phyloP scores from a whole-genome alignment of 2,797 vertebrate genomes.

The Silurus aristotelis region DNA sequence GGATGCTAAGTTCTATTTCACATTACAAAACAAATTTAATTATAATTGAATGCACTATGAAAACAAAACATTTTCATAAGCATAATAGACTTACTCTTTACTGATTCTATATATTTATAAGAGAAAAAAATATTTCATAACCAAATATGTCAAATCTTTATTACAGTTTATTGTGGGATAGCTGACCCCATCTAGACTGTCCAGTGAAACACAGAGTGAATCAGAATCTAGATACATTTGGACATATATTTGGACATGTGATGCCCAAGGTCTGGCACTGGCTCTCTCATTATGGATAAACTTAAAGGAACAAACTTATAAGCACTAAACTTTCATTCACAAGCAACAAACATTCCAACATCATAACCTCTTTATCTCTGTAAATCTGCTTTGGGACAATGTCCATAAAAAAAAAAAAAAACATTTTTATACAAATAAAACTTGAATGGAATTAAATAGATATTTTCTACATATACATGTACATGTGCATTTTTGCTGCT shows the following conservation, averaged over 20 bases:
- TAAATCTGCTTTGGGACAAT: no score
- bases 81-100: background rate
- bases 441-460: background rate
- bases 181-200: constrained; percentile 10
- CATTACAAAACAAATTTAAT: no score
- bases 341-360: no score
- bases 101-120: background rate
- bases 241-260: no score
- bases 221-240: background rate
- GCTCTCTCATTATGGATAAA: no score
- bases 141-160: background rate
- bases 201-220: background rate
- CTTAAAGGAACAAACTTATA: no score
- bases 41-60: no score
- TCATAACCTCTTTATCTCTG: no score
- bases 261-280: no score
- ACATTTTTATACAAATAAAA: no score
- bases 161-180: background rate
- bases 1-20: background rate
- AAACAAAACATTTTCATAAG: background rate
- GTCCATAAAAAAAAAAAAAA: no score
- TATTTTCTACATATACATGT: background rate
- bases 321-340: no score
- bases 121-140: background rate
- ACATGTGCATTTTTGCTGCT: background rate